These are phyloP conservation scores for Antidorcas marsupialis DNA, from an alignment of 2,113 vertebrate genomes.

Conservation along the genomic window DNA sequence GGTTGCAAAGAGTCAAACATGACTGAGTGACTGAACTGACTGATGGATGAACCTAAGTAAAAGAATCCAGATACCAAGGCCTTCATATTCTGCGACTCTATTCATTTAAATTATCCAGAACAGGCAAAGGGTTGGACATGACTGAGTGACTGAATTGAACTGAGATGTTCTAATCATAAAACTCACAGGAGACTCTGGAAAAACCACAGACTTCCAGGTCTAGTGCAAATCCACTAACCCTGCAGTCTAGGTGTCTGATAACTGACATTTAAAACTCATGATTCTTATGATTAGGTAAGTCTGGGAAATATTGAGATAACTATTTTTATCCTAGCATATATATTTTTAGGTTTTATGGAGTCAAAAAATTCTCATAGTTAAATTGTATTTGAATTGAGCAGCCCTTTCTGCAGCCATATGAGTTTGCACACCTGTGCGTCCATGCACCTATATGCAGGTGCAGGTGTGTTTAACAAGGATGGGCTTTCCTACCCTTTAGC, in stretches of 20 bases:
- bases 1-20: background rate
- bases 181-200: background rate
- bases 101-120: background rate
- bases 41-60: background rate
- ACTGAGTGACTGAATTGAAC: background rate
- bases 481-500: background rate
- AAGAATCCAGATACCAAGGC: background rate
- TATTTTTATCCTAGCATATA: background rate
- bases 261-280: background rate
- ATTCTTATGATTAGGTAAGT: background rate
- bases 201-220: background rate
- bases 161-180: background rate
- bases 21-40: background rate
- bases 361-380: background rate
- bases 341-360: background rate
- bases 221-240: background rate
- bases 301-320: background rate
- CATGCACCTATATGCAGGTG: rapidly evolving
- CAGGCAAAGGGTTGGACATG: background rate
- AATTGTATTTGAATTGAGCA: background rate
- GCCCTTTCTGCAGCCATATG: background rate
- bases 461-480: background rate
- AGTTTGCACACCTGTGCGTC: background rate
- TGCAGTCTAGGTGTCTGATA: background rate
- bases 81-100: background rate